phyloP scores from a whole-genome alignment of 2,888 invertebrate species.

The Capitulum mitella region DNA sequence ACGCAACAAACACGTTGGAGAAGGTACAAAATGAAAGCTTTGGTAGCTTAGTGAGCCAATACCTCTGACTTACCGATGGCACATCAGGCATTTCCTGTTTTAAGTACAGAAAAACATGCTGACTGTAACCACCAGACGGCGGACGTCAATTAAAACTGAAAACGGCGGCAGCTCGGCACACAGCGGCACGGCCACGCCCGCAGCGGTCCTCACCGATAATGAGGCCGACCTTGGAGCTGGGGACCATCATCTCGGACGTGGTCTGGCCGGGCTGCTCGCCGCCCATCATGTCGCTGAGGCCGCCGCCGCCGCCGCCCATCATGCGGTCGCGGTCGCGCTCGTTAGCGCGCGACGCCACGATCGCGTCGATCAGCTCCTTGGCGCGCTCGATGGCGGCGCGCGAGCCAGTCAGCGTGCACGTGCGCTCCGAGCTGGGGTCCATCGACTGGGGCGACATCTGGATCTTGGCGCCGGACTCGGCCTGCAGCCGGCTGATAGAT shows the following conservation, averaged over 20 bases:
- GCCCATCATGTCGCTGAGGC: constrained; percentile 42
- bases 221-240: constrained; percentile 89
- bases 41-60: no score
- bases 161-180: no score
- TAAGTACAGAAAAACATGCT: no score
- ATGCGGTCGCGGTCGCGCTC: constrained; percentile 26
- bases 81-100: no score
- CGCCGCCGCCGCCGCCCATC: constrained; percentile 41
- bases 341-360: constrained; percentile 45
- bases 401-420: constrained; percentile 82
- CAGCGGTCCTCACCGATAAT: constrained; percentile 67
- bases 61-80: no score
- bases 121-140: no score
- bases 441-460: constrained; percentile 86
- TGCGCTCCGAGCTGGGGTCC: constrained; percentile 68
- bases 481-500: constrained; percentile 88
- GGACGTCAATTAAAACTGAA: no score
- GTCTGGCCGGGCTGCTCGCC: constrained; percentile 38
- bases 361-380: constrained; percentile 63
- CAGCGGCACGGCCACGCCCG: no score
- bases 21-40: no score
- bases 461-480: constrained; percentile 92
- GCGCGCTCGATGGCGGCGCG: constrained; percentile 57
- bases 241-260: constrained; percentile 82
- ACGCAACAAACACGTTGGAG: no score